Evolutionary conservation across 2,113 vertebrate genomes (phyloP).

Genomic region (human): GRCh38 chr9:67151001-67151500

Average conservation of each 20-base stretch:
- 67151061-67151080: not conserved
- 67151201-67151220: not conserved
- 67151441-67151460: too few relatives aligned
- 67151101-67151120: not conserved
- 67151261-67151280: not conserved
- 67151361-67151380: too few relatives aligned
- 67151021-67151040: not conserved
- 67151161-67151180: not conserved
- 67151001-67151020: not conserved
- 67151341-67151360: too few relatives aligned
- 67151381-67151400: too few relatives aligned
- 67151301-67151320: not conserved
- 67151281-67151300: not conserved
- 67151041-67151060: not conserved
- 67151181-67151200: not conserved
- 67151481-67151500: too few relatives aligned
- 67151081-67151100: not conserved
- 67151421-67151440: too few relatives aligned
- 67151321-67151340: not conserved
- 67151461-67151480: too few relatives aligned
- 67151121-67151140: not conserved
- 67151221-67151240: not conserved
- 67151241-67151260: not conserved
- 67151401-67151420: too few relatives aligned
- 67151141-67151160: not conserved